phyloP scores from a whole-genome alignment of 2,797 vertebrate species.

The Gallirallus australis region DNA sequence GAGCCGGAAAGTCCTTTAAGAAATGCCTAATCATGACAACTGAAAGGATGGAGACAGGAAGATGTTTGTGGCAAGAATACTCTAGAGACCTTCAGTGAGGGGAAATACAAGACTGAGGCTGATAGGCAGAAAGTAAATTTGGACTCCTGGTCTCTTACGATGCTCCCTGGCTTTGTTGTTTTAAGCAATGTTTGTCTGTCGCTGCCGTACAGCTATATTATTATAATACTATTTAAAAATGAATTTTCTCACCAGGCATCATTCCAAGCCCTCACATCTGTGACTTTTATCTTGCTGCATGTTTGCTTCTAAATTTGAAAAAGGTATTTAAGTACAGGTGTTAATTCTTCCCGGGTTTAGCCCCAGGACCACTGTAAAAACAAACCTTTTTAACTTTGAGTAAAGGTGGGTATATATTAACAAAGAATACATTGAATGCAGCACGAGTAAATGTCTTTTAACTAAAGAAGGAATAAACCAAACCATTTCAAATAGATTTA shows the following conservation, averaged over 20 bases:
- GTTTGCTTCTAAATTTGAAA: constrained; percentile 68
- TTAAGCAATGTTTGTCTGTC: background rate
- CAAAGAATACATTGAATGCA: constrained; percentile 27
- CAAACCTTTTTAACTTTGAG: constrained; percentile 67
- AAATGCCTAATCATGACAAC: background rate
- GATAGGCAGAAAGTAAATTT: background rate
- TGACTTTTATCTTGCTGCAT: constrained; percentile 70
- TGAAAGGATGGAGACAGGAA: background rate
- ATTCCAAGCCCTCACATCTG: constrained; percentile 69
- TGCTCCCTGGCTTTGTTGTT: background rate
- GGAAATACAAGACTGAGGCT: background rate
- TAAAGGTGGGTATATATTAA: constrained; percentile 40
- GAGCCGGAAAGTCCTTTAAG: background rate
- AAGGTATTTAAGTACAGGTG: constrained; percentile 71
- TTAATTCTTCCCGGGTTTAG: constrained; percentile 65
- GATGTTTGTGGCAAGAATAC: background rate
- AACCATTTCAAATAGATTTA: background rate
- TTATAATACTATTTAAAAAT: constrained; percentile 4
- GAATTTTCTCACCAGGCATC: constrained; percentile 55
- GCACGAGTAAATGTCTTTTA: constrained; percentile 24
- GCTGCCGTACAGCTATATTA: constrained; percentile 1
- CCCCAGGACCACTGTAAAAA: constrained; percentile 58
- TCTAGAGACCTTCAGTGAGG: background rate
- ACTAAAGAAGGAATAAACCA: background rate
- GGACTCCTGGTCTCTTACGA: background rate